phyloP scores from a whole-genome alignment of 2,888 invertebrate genomes.

The Torymus aiolomorphi region DNA sequence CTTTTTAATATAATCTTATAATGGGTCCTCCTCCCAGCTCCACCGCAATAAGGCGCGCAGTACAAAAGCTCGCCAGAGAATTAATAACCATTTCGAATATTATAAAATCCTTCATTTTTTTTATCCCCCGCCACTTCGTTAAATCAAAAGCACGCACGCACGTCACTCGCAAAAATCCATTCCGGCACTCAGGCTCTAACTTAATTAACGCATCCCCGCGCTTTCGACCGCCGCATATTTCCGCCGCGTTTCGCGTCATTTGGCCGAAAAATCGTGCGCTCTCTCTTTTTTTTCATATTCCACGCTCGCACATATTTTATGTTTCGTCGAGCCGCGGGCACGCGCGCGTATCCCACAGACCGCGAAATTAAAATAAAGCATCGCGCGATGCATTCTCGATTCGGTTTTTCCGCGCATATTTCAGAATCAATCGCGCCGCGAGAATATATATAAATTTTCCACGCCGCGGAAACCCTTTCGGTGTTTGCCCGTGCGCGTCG shows the following conservation, averaged over 20 bases:
- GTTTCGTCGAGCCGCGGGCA: neutral
- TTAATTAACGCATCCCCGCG: slow-evolving; percentile 40
- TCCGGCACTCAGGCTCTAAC: slow-evolving; percentile 30
- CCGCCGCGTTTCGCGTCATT: neutral
- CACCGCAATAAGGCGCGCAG: too few species aligned
- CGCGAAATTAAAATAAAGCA: slow-evolving; percentile 26
- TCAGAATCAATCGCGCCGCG: slow-evolving; percentile 19
- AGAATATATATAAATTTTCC: slow-evolving; percentile 12
- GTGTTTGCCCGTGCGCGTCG: neutral
- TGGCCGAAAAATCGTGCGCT: neutral
- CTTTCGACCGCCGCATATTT: slow-evolving; percentile 3
- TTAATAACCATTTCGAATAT: too few species aligned
- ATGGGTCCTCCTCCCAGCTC: too few species aligned
- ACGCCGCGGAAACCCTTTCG: neutral
- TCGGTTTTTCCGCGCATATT: slow-evolving; percentile 10
- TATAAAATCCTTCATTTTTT: too few species aligned
- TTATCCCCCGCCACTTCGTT: too few species aligned
- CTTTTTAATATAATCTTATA: too few species aligned
- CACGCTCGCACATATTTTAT: slow-evolving; percentile 4
- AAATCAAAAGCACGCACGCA: neutral
- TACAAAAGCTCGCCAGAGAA: too few species aligned
- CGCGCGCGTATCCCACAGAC: neutral
- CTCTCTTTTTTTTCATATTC: slow-evolving; percentile 6
- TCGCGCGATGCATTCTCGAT: neutral
- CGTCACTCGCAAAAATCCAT: neutral